Evolutionary conservation across 1,140 invertebrate species (phyloP), one percentile per base, ranked within the genome.

Genomic region (Neomicropteryx cornuta): DNA sequence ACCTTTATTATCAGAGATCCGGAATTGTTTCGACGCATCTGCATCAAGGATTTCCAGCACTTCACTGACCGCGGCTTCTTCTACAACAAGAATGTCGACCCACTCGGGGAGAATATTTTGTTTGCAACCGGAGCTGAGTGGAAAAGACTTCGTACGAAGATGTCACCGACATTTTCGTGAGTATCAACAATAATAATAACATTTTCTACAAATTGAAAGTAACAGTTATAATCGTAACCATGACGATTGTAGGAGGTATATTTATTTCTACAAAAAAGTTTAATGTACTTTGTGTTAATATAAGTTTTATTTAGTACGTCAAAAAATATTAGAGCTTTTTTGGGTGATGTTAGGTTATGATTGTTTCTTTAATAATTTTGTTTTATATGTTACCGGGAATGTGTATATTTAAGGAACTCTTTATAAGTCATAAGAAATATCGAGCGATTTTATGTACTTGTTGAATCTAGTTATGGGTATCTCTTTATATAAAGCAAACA

Each of bases 1-100:
- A 64, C 61, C 1, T 42, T 64, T 14, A 54, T 64, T 0, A 44
- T 64, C 10, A 51, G 56, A 23, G 69, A 71, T 40, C 60, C 66
- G 1, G 58, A 58, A 11, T 53, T 72, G 11, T 65, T 73, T 27
- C 66, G 62, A 42, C 47, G 55, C 13, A 58, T 74, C 6, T 58
- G 70, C 24, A 58, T 72, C 5, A 67, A 61, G 43, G 69, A 74
- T 51, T 71, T 71, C 52, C 46, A 55, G 16, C 44, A 65, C 47
- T 71, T 70, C 50, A 56, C 58, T 4, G 64, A 70, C 38, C 50
- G 66, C 27, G 58, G 66, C 3, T 59, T 68, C 50, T 66, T 56
- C 43, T 58, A 57, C 40, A 60, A 68, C 18, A 57, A 60, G 45
- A 52, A 64, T 13, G 42, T 56, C 31, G 66, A 69, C 33, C 63